These are phyloP conservation scores for Steatocranus sp. DNA, from an alignment of 2,797 vertebrate species.

Conservation along the genomic window DNA sequence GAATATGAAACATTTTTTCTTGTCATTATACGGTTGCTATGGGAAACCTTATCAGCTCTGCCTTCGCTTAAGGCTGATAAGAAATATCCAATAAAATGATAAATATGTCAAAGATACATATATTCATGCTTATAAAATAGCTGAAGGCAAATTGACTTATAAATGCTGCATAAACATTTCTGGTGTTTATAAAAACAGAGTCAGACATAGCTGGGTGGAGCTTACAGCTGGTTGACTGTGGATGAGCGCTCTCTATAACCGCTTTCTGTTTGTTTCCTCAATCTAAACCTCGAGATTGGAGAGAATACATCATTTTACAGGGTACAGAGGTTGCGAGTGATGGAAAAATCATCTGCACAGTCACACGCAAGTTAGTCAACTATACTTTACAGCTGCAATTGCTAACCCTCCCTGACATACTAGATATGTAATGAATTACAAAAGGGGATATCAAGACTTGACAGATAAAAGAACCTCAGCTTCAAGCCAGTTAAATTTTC, in stretches of 20 bases:
- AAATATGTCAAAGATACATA: not conserved
- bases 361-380: not conserved
- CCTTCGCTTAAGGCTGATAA: not conserved
- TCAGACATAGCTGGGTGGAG: not conserved
- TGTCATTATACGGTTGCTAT: not conserved
- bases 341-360: not conserved
- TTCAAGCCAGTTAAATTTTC: not conserved
- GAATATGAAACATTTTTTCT: not conserved
- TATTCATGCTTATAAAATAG: not conserved
- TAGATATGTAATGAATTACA: conserved; percentile 32
- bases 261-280: not conserved
- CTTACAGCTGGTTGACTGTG: not conserved
- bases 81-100: not conserved
- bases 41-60: not conserved
- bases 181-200: not conserved
- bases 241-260: not conserved
- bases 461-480: conserved; percentile 32
- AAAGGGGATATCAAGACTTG: conserved; percentile 17
- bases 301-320: conserved; percentile 17
- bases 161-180: not conserved
- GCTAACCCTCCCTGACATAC: conserved; percentile 21
- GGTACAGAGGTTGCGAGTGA: conserved; percentile 10
- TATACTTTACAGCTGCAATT: conserved; percentile 9
- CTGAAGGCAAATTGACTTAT: not conserved
- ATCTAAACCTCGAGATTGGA: not conserved